Base-by-base conservation (phyloP, 1,140 invertebrate species). In the Papilio dardanus region DNA sequence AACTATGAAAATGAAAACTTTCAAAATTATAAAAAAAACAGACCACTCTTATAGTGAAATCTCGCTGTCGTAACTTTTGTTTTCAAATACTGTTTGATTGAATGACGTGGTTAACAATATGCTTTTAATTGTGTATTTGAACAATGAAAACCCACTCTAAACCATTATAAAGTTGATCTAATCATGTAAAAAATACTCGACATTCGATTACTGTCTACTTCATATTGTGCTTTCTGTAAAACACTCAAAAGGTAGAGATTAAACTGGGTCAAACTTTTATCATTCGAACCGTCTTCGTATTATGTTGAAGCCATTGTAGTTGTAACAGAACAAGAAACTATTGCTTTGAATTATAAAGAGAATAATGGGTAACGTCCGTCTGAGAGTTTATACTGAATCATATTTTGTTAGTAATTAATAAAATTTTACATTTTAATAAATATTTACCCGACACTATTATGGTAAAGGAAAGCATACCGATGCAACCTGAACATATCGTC, bases 261-360 rank as follows among this genome's bases (percentile, higher is more conserved):
- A 62, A 62, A 62, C 54, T 62, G 12, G 54, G 54, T 62, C 21
- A 62, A 62, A 62, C 54, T 62, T 62, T 62, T 62, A 62, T 62
- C 54, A 62, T 62, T 62, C 30, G 54, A 62, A 62, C 24, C 54
- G 21, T 28, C 54, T 62, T 62, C 24, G 54, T 62, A 62, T 28
- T 62, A 62, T 28, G 54, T 58, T 24, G 50, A 58, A 58, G 50
- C 54, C 12, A 28, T 62, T 62, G 54, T 62, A 62, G 21, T 62
- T 62, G 24, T 62, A 62, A 62, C 54, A 62, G 54, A 28, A 28
- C 54, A 62, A 62, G 54, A 62, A 62, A 62, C 54, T 62, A 62
- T 62, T 24, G 54, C 24, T 62, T 14, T 24, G 54, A 28, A 62
- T 62, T 62, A 28, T 62, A 28, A 62, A 28, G 54, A 62, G 54